phyloP scores from a whole-genome alignment of 1,140 invertebrate genomes.

The Popillia japonica region DNA sequence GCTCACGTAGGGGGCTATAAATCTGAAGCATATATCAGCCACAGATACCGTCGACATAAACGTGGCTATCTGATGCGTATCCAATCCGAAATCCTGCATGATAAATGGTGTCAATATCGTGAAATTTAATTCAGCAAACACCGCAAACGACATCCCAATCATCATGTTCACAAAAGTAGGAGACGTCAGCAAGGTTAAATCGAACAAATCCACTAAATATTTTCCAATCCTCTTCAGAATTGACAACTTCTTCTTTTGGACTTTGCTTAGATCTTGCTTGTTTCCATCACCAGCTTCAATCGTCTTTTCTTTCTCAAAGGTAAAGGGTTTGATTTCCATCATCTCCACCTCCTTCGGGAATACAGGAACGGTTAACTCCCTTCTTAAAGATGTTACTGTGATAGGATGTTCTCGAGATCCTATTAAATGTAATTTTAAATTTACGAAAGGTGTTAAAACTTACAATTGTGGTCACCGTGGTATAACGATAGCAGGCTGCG shows the following conservation, averaged over 20 bases:
- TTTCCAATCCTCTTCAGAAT: background rate
- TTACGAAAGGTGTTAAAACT: background rate
- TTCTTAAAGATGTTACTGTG: conserved; percentile 1
- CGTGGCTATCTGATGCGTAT: conserved; percentile 66
- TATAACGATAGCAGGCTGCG: background rate
- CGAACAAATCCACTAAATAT: conserved; percentile 26
- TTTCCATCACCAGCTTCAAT: background rate
- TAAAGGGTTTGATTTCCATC: background rate
- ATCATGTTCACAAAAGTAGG: conserved; percentile 71
- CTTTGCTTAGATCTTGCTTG: background rate
- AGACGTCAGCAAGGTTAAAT: conserved; percentile 63
- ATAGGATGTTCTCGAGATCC: background rate
- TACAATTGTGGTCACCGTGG: background rate
- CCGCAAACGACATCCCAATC: conserved; percentile 72
- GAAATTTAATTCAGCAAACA: conserved; percentile 75
- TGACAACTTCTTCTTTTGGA: conserved; percentile 44
- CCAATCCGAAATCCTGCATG: conserved; percentile 67
- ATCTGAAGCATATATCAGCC: conserved; percentile 68
- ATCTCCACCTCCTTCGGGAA: conserved; percentile 44
- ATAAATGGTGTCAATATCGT: conserved; percentile 75
- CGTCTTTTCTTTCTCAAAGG: background rate
- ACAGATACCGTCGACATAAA: conserved; percentile 69
- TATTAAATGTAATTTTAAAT: conserved; percentile 20
- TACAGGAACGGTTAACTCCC: background rate
- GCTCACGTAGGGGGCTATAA: conserved; percentile 70